Evolutionary conservation across 1,140 invertebrate species (phyloP).

Genomic region (Nymphalis io): DNA sequence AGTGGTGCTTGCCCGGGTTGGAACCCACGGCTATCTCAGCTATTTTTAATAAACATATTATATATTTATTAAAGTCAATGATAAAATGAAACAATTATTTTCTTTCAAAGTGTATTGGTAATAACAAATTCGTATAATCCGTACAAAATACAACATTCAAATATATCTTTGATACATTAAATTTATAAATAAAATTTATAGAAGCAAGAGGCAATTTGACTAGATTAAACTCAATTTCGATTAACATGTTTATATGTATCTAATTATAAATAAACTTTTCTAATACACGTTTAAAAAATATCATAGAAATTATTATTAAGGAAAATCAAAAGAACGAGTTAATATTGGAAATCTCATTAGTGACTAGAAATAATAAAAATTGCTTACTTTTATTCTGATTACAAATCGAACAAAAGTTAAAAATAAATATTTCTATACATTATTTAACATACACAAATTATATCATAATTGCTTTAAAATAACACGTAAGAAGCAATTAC

Average conservation of each 20-base stretch:
- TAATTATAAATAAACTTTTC: neutral
- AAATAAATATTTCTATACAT: neutral
- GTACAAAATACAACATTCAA: conserved; percentile 73
- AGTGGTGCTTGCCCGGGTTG: no score
- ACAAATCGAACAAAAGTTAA: neutral
- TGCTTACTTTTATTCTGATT: neutral
- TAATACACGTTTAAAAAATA: neutral
- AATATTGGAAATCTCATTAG: no score
- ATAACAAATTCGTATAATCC: conserved; percentile 65
- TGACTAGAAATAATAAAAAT: neutral
- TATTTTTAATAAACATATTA: no score
- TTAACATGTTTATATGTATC: conserved; percentile 1
- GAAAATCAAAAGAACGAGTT: no score
- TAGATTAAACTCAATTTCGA: conserved; percentile 30
- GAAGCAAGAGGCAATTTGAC: conserved; percentile 41
- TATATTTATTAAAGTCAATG: neutral
- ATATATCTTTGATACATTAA: conserved; percentile 36
- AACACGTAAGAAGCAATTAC: neutral
- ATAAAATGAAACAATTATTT: conserved; percentile 22
- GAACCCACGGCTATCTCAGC: no score
- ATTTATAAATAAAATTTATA: conserved; percentile 30
- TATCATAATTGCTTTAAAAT: neutral
- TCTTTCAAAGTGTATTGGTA: conserved; percentile 37
- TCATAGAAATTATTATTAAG: neutral
- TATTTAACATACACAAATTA: neutral